phyloP scores from a whole-genome alignment of 2,113 vertebrate genomes.

The Setophaga petechia region DNA sequence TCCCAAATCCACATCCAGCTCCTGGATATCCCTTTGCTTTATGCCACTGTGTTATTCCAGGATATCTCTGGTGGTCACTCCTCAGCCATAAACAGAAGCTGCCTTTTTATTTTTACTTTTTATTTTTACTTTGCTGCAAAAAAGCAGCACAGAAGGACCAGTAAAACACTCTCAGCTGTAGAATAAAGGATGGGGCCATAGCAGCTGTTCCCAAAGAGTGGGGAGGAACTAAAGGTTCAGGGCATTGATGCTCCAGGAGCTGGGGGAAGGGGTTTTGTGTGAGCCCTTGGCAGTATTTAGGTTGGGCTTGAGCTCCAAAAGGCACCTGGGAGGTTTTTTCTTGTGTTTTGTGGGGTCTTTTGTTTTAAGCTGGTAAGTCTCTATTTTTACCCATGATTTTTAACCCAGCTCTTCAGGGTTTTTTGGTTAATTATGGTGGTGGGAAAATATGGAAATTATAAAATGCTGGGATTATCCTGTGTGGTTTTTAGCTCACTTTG shows the following conservation, averaged over 20 bases:
- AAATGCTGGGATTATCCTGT: not conserved
- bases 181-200: not conserved
- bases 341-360: not conserved
- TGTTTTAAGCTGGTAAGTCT: not conserved
- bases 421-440: not conserved
- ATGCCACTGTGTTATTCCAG: accelerated
- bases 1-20: not conserved
- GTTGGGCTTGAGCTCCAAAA: accelerated
- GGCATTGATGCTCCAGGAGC: not conserved
- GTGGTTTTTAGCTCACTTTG: not conserved
- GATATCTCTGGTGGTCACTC: not conserved
- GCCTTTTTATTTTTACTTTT: not conserved
- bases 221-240: not conserved
- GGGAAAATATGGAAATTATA: not conserved
- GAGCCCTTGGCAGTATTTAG: not conserved
- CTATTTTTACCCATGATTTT: accelerated
- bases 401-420: not conserved
- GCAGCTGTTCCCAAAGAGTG: not conserved
- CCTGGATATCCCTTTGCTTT: not conserved
- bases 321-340: not conserved
- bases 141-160: not conserved
- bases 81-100: not conserved
- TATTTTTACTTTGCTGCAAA: not conserved
- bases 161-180: not conserved
- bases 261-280: not conserved